Conservation (phyloP, 2,888 invertebrate species). For the Lymantria dispar region DNA sequence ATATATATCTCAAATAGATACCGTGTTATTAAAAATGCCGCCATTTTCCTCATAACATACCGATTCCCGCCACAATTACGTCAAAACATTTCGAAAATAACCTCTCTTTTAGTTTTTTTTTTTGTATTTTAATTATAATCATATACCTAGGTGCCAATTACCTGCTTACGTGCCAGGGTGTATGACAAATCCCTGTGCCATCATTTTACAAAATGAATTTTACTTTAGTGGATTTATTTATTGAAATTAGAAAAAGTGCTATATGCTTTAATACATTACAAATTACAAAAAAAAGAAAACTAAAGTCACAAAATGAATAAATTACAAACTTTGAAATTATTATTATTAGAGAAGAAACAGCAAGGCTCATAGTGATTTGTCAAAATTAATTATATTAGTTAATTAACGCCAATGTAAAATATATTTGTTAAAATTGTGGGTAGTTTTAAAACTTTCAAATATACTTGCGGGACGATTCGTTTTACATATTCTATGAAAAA, state of each 20-base stretch:
- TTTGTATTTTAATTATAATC: slow-evolving; percentile 15
- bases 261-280: no score
- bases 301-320: no score
- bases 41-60: not conserved
- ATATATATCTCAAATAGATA: not conserved
- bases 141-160: slow-evolving; percentile 30
- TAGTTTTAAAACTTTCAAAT: no score
- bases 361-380: no score
- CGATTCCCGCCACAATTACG: not conserved
- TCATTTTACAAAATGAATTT: not conserved
- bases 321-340: no score
- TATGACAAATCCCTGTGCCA: slow-evolving; percentile 4
- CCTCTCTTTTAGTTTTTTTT: slow-evolving; percentile 33
- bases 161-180: slow-evolving; percentile 27
- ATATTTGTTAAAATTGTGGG: no score
- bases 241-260: not conserved
- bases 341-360: no score
- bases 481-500: no score
- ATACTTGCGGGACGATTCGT: no score
- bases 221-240: not conserved
- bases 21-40: not conserved
- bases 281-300: no score
- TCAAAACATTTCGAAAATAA: slow-evolving; percentile 47
- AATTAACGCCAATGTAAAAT: no score
- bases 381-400: no score